Conservation (phyloP, 2,888 invertebrate species). For the Elegia similella region DNA sequence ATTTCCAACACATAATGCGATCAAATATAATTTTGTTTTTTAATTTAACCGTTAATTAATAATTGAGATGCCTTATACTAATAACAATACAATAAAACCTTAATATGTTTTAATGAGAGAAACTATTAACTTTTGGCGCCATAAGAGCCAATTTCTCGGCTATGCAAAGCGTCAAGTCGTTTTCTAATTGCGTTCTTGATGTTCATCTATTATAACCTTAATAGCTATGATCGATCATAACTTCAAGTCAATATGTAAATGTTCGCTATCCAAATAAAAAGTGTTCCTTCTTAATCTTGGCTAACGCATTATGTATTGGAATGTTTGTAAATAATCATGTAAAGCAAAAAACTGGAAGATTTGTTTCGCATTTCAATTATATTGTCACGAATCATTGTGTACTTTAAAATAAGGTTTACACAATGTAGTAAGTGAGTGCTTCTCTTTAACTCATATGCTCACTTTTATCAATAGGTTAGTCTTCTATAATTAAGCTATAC, state of each 20-base stretch:
- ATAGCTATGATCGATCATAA: slow-evolving; percentile 4
- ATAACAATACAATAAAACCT: too few species aligned
- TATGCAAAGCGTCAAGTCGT: neutral
- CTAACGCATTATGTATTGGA: neutral
- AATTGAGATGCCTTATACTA: too few species aligned
- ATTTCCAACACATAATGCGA: too few species aligned
- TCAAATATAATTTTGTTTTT: too few species aligned
- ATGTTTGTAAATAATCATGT: neutral
- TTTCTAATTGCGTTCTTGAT: slow-evolving; percentile 6
- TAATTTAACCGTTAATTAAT: too few species aligned
- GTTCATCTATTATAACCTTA: neutral
- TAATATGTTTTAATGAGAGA: neutral
- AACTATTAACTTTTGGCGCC: neutral
- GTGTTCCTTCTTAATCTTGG: neutral
- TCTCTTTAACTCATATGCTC: too few species aligned
- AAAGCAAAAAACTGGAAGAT: neutral
- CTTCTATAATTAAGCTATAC: too few species aligned
- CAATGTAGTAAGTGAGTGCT: neutral
- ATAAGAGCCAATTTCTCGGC: neutral
- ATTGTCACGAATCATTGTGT: neutral
- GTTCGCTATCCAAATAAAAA: neutral
- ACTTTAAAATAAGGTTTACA: neutral
- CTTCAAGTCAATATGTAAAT: neutral
- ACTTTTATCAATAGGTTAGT: too few species aligned
- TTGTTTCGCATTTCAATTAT: neutral